A percentile compares a stretch with the other conserved stretches of the same genome.
These are phyloP conservation scores for Darevskia nairensis DNA, from an alignment of 2,797 vertebrate species.

Conservation along the genomic window DNA sequence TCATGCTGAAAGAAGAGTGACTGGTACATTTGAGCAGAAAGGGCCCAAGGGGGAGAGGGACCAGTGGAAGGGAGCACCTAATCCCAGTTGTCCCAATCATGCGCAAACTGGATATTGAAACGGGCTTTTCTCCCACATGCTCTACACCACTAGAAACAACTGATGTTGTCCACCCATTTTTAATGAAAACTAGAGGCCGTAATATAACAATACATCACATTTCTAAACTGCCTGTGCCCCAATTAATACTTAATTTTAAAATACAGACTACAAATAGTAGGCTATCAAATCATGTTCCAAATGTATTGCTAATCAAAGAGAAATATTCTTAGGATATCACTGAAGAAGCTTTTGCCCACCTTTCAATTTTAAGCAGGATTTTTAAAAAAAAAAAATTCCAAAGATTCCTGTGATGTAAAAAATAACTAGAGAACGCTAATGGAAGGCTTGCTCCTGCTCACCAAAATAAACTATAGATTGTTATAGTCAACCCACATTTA, in stretches of 20 bases:
- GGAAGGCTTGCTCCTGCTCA: background rate
- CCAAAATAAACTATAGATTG: accelerated
- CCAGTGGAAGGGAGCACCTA: background rate
- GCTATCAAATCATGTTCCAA: conserved; percentile 10
- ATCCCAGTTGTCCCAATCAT: background rate
- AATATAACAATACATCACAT: background rate
- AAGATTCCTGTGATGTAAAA: background rate
- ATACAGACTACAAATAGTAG: conserved; percentile 41
- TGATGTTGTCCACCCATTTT: background rate
- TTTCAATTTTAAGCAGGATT: too few species aligned
- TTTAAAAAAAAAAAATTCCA: too few species aligned
- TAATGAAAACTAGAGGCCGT: conserved; percentile 5
- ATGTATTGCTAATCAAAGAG: background rate
- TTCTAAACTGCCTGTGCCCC: background rate
- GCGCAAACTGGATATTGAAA: background rate
- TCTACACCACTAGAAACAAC: background rate
- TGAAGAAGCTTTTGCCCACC: background rate
- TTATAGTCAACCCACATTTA: accelerated
- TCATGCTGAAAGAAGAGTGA: conserved; percentile 21
- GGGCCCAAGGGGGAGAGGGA: background rate
- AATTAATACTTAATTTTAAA: conserved; percentile 42
- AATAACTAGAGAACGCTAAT: accelerated
- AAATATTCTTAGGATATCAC: background rate
- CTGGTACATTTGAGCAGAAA: background rate
- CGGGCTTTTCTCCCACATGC: background rate